These are phyloP conservation scores for Proteles cristata DNA, from an alignment of 2,113 vertebrate genomes.

Conservation along the genomic window DNA sequence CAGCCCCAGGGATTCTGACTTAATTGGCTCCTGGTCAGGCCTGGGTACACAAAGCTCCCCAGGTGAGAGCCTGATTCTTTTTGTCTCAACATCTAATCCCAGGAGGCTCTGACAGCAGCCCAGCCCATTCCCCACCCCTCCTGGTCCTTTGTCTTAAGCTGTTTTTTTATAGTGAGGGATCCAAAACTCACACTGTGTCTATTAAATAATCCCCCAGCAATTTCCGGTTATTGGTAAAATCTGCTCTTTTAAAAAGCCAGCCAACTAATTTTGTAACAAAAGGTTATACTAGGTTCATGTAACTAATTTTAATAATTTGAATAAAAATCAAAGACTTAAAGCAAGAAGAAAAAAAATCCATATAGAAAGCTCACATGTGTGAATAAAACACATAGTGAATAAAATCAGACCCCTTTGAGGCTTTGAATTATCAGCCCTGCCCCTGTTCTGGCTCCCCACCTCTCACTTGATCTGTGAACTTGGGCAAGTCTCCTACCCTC, in stretches of 20 bases:
- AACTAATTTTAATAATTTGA: background rate
- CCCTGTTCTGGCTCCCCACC: background rate
- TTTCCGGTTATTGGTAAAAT: background rate
- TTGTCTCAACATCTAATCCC: background rate
- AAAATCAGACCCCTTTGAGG: background rate
- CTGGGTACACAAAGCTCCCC: background rate
- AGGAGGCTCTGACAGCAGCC: background rate
- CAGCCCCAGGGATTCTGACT: background rate
- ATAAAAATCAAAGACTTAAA: conserved; percentile 15
- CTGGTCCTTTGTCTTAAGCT: background rate
- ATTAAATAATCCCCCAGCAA: background rate
- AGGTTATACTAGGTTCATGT: background rate
- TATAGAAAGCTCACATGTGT: background rate
- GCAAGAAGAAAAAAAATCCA: background rate
- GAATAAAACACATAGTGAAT: background rate
- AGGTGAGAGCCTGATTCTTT: background rate
- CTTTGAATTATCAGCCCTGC: background rate
- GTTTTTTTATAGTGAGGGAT: background rate
- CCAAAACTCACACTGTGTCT: background rate
- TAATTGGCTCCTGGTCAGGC: background rate
- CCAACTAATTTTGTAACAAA: background rate
- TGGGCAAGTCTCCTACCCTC: background rate
- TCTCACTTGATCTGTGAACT: background rate
- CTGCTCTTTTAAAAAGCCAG: background rate
- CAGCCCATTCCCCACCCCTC: no score